These are phyloP conservation scores for Hermetia illucens DNA, from an alignment of 1,140 invertebrate species.

Conservation along the genomic window DNA sequence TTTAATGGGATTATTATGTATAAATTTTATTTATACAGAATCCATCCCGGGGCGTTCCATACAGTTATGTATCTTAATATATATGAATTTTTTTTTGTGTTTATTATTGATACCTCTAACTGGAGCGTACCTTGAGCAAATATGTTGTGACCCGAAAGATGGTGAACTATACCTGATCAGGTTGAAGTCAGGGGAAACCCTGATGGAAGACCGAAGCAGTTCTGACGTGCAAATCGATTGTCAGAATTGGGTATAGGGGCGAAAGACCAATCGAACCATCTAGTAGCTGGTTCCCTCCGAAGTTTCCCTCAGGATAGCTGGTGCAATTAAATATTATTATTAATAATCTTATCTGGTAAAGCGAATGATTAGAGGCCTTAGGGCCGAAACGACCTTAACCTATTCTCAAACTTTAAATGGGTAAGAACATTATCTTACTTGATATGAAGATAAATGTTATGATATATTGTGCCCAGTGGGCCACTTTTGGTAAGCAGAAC, in stretches of 20 bases:
- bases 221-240: conserved; percentile 86
- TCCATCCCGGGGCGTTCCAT: conserved; percentile 24
- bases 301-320: conserved; percentile 82
- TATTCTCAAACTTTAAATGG: conserved; percentile 85
- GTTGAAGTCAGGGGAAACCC: conserved; percentile 75
- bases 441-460: conserved; percentile 35
- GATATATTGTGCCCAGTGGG: conserved; percentile 53
- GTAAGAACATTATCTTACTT: conserved; percentile 60
- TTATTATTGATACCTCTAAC: background rate
- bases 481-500: conserved; percentile 88
- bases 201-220: conserved; percentile 74
- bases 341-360: conserved; percentile 55
- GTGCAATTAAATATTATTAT: conserved; percentile 27
- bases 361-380: conserved; percentile 77
- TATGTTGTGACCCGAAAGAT: conserved; percentile 75
- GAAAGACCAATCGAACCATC: conserved; percentile 88
- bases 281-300: conserved; percentile 83
- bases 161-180: conserved; percentile 80
- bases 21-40: background rate
- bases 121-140: conserved; percentile 51
- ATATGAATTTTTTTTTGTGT: conserved; percentile 8
- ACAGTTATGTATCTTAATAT: conserved; percentile 13
- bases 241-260: conserved; percentile 78
- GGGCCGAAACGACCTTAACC: conserved; percentile 62
- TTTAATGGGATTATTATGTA: background rate